Conservation (phyloP, 2,888 invertebrate species). For the Hirtodrosophila confusa region DNA sequence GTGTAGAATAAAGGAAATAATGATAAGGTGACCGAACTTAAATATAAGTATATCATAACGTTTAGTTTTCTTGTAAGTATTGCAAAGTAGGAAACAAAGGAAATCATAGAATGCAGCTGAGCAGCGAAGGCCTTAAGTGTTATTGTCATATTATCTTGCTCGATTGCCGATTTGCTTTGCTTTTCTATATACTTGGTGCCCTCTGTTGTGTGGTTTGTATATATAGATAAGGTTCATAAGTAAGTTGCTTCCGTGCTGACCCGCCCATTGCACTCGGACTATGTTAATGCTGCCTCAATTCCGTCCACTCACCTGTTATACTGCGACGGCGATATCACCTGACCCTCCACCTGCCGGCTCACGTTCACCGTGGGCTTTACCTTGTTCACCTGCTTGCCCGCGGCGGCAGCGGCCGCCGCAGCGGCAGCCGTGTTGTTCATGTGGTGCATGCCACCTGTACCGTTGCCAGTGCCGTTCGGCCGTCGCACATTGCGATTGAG, state of each 20-base stretch:
- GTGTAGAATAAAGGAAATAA: constrained; percentile 28
- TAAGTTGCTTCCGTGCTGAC: constrained; percentile 37
- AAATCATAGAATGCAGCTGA: constrained; percentile 62
- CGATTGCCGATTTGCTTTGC: constrained; percentile 52
- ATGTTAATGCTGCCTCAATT: constrained; percentile 11
- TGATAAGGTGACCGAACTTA: constrained; percentile 43
- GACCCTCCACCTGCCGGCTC: constrained; percentile 90
- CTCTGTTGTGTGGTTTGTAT: constrained; percentile 47
- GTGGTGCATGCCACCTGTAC: constrained; percentile 77
- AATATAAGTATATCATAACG: constrained; percentile 22
- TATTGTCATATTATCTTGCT: constrained; percentile 39
- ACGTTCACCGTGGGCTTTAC: constrained; percentile 95
- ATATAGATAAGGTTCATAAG: constrained; percentile 4
- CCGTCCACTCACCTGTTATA: constrained; percentile 86
- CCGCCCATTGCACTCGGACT: constrained; percentile 28
- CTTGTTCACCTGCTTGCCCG: constrained; percentile 92
- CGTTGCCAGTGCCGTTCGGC: constrained; percentile 82
- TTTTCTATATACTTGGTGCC: constrained; percentile 53
- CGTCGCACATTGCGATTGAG: constrained; percentile 91
- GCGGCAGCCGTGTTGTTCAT: constrained; percentile 88
- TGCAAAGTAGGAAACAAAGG: constrained; percentile 43
- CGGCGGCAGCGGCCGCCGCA: constrained; percentile 81
- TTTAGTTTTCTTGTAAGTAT: constrained; percentile 17
- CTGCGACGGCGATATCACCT: constrained; percentile 88
- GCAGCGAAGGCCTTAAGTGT: constrained; percentile 62